Conservation (phyloP, 2,797 vertebrate genomes). For the Balearica regulorum region DNA sequence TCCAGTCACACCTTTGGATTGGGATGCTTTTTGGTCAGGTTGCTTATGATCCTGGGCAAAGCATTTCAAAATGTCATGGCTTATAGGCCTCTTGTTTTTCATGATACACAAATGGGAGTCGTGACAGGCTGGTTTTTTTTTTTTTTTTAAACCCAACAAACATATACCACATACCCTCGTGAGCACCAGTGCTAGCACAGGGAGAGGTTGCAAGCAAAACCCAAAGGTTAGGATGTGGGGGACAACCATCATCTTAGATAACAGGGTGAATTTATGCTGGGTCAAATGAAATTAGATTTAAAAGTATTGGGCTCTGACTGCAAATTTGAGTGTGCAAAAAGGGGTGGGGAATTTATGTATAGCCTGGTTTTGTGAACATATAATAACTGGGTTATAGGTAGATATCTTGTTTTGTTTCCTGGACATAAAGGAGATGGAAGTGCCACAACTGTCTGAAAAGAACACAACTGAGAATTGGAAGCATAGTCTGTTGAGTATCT, state of each 20-base stretch:
- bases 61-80: background rate
- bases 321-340: background rate
- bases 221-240: background rate
- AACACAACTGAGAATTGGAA: background rate
- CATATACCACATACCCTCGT: background rate
- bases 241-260: background rate
- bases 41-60: background rate
- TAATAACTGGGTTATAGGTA: background rate
- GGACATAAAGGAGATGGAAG: background rate
- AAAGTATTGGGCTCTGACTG: background rate
- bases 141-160: background rate
- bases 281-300: background rate
- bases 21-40: background rate
- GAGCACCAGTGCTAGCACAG: background rate
- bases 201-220: background rate
- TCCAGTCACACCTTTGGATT: background rate
- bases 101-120: background rate
- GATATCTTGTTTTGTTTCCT: background rate
- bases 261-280: background rate
- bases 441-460: background rate
- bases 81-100: background rate
- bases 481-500: background rate
- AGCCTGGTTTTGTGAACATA: background rate
- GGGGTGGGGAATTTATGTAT: background rate
- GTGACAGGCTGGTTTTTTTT: background rate